Base-by-base conservation (phyloP, 2,113 vertebrate genomes). In the Mugil cephalus region DNA sequence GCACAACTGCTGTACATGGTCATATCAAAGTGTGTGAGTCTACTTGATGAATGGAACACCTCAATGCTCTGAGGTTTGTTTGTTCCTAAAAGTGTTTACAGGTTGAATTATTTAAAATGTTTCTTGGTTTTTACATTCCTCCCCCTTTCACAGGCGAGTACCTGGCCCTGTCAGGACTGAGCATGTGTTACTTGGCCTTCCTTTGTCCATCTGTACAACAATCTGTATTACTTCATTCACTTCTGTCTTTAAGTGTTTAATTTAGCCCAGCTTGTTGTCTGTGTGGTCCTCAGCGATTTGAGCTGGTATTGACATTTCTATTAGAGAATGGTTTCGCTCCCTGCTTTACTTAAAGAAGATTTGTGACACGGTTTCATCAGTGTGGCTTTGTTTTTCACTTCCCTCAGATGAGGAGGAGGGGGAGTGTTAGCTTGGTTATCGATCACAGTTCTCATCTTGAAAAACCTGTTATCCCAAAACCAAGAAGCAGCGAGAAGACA, bases 311-410 rank as follows among this genome's bases (percentile, higher is more conserved):
- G 67, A 59, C 17, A 12, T 70, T 50, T 70, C 7, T 39, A 35
- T 50, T 50, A 70, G 14, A 50, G 54, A 15, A 14, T 5, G 35
- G 4, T 59, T 58, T 48, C 43, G 1, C 8, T 54, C 18, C 5
- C 11, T 10, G 12, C 14, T 69, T 50, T 14, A 17, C 36, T 51
- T 38, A 56, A 51, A 30, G 51, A 15, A 11, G 18, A 42, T 69
- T 64, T 51, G 15, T 70, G 35, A 8, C 24, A 4, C 14, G 43
- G 38, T 43, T 59, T 52, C 17, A 38, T 17, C 5, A 7, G 14
- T 1, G 38, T 43, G 62, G 14, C 11, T 61, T 42, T 42, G 56
- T 61, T 55, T 69, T 45, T 47, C 8, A 67, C 36, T 40, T 46
- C 34, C 30, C 9, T 45, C 35, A 10, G 19, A 76, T 12, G 0